These are phyloP conservation scores for Heliopora coerulea DNA, from an alignment of 92 coral and sea anemone genomes.

Conservation along the genomic window DNA sequence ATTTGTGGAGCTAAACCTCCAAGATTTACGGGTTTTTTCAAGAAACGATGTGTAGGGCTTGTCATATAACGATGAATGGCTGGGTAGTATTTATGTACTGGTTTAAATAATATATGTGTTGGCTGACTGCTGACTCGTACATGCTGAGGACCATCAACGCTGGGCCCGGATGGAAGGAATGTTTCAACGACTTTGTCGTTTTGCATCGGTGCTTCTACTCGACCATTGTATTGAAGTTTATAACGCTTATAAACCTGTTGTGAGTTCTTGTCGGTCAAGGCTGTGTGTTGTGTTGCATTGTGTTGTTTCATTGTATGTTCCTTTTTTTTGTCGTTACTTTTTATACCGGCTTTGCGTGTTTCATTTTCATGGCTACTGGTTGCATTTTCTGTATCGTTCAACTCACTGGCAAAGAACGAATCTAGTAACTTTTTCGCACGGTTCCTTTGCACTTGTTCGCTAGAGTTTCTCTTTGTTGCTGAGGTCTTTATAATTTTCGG, in stretches of 20 bases:
- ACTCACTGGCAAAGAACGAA: constrained; percentile 21
- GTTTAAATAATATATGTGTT: constrained; percentile 25
- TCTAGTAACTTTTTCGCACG: constrained; percentile 13
- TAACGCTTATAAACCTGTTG: constrained; percentile 12
- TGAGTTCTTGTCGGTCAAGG: not conserved
- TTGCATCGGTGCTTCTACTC: not conserved
- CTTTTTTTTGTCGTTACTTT: not conserved
- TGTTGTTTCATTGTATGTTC: not conserved
- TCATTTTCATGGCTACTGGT: not conserved
- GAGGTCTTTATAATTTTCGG: not conserved
- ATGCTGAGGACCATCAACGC: constrained; percentile 13
- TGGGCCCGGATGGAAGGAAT: constrained; percentile 18
- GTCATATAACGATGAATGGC: constrained; percentile 67
- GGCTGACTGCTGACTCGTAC: constrained; percentile 23
- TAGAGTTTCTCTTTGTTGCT: not conserved
- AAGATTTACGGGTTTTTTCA: constrained; percentile 57
- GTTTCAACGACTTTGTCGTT: constrained; percentile 22
- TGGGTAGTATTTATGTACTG: constrained; percentile 65
- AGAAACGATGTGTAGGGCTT: constrained; percentile 65
- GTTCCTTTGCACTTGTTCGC: not conserved
- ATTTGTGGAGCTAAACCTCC: not conserved
- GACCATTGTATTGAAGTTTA: not conserved
- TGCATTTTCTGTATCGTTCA: constrained; percentile 3
- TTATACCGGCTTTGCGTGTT: not conserved
- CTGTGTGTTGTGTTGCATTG: not conserved